A percentile compares a stretch with the other conserved stretches of the same genome.
Conservation (phyloP, 30 jellyfish, hydroid and myxozoan species). For the Hydra vulgaris region DNA sequence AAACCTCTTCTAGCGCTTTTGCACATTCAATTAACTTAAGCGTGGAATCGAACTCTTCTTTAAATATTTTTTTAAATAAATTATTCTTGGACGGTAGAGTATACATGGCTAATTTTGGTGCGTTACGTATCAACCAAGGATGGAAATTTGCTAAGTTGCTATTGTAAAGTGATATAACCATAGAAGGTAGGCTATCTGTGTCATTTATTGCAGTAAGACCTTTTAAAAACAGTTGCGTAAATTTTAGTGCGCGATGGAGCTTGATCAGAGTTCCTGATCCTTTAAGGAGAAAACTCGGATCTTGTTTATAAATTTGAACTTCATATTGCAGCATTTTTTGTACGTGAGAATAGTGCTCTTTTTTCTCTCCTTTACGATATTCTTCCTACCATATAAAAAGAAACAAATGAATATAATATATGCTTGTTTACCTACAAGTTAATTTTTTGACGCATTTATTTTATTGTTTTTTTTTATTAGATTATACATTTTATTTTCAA, state of each 20-base stretch:
- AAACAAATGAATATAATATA: not conserved
- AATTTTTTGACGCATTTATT: not conserved
- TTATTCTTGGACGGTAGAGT: conserved; percentile 72
- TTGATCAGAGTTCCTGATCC: conserved; percentile 89
- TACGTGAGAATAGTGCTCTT: conserved; percentile 38
- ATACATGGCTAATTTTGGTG: conserved; percentile 81
- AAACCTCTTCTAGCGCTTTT: conserved; percentile 46
- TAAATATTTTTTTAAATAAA: conserved; percentile 44
- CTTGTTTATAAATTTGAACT: conserved; percentile 48
- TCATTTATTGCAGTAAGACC: conserved; percentile 42
- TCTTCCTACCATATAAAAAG: conserved; percentile 12
- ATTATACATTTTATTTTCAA: not conserved
- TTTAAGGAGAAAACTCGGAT: conserved; percentile 23
- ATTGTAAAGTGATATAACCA: conserved; percentile 54
- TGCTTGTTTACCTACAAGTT: not conserved
- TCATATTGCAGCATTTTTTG: conserved; percentile 69
- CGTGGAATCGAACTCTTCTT: conserved; percentile 30
- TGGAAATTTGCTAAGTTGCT: conserved; percentile 65
- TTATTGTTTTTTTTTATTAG: too few species aligned
- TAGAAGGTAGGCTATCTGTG: conserved; percentile 56
- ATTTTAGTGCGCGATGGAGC: conserved; percentile 79
- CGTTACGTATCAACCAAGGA: conserved; percentile 90
- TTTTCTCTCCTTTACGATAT: conserved; percentile 47
- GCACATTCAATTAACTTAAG: conserved; percentile 47
- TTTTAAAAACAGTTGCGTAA: conserved; percentile 64